phyloP scores from a whole-genome alignment of 2,113 vertebrate genomes.

The Zosterops pallidus region DNA sequence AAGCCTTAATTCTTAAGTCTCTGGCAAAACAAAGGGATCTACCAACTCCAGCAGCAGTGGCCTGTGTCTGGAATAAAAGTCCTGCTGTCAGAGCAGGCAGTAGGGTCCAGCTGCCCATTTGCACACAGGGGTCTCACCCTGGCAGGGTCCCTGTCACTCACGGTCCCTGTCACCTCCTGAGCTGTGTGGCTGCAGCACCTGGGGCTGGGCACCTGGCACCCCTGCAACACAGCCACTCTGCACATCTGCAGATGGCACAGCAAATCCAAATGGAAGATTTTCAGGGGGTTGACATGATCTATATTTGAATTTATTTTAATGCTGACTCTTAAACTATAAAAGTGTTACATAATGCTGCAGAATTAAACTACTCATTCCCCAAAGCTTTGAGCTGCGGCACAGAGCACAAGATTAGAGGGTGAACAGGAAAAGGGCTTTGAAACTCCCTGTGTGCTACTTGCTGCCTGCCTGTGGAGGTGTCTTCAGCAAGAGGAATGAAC shows the following conservation, averaged over 20 bases:
- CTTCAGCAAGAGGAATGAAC: background rate
- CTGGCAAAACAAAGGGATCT: background rate
- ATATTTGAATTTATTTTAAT: background rate
- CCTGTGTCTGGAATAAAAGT: background rate
- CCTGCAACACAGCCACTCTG: background rate
- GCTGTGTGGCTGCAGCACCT: background rate
- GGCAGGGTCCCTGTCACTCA: background rate
- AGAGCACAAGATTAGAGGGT: background rate
- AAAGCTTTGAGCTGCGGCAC: background rate
- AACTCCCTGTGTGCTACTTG: background rate
- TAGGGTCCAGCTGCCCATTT: background rate
- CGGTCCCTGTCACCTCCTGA: background rate
- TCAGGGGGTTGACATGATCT: background rate
- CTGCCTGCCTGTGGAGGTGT: background rate
- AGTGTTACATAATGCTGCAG: background rate
- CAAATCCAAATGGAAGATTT: background rate
- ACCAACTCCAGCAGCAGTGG: background rate
- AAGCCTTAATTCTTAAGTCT: background rate
- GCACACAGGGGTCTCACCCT: background rate
- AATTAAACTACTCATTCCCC: background rate
- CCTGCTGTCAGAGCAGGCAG: background rate
- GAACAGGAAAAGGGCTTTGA: background rate
- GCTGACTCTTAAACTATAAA: conserved; percentile 1
- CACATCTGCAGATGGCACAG: background rate
- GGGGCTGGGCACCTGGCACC: background rate